phyloP scores from a whole-genome alignment of 2,113 vertebrate genomes.

The Lycocorax pyrrhopterus region DNA sequence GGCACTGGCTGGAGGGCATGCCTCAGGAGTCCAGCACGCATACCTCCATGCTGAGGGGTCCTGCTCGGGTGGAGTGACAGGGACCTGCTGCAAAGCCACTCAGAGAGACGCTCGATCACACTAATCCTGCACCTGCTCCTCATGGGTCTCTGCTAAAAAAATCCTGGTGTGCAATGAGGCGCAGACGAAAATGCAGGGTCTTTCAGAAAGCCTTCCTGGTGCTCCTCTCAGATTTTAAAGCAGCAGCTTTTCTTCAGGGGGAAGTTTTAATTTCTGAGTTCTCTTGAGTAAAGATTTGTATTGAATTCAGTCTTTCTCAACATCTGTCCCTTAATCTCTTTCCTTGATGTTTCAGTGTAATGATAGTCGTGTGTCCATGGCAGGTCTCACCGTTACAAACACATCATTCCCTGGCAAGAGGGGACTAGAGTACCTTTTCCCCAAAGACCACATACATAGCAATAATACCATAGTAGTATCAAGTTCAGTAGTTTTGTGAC shows the following conservation, averaged over 20 bases:
- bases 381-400: not conserved
- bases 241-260: not conserved
- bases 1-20: not conserved
- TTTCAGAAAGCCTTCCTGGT: not conserved
- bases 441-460: not conserved
- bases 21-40: not conserved
- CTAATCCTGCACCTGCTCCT: constrained; percentile 69
- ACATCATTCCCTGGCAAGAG: not conserved
- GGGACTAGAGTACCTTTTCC: not conserved
- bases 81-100: constrained; percentile 37
- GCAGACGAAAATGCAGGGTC: fast-evolving
- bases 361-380: fast-evolving
- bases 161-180: not conserved
- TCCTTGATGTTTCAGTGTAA: not conserved
- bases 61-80: constrained; percentile 53
- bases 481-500: not conserved
- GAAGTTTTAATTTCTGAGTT: not conserved
- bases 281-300: not conserved
- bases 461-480: not conserved
- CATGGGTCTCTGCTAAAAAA: constrained; percentile 52
- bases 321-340: not conserved
- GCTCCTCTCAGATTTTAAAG: not conserved
- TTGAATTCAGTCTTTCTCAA: not conserved
- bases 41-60: not conserved
- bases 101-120: not conserved